These are phyloP conservation scores for Nycticebus coucang DNA, from an alignment of 2,113 vertebrate species.

Conservation along the genomic window DNA sequence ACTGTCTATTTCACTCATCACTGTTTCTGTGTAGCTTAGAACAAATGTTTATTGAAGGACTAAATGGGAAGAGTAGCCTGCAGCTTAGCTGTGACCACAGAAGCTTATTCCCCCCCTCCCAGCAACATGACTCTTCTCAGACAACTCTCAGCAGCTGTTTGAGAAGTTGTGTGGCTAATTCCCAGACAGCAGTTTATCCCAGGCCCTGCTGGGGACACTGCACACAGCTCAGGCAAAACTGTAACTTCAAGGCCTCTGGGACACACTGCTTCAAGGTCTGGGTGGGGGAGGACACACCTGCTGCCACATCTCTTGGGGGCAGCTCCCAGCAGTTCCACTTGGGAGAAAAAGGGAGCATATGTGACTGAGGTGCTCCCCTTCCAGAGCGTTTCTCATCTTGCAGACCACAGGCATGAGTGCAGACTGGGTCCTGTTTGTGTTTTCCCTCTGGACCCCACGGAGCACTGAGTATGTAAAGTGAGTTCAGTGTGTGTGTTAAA, in stretches of 20 bases:
- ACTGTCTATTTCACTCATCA: neutral
- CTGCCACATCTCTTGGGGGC: neutral
- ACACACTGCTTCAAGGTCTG: neutral
- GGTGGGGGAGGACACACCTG: neutral
- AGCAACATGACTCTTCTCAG: neutral
- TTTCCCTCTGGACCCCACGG: neutral
- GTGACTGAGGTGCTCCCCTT: accelerated
- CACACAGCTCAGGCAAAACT: neutral
- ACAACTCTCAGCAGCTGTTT: neutral
- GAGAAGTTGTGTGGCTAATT: neutral
- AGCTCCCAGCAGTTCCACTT: neutral
- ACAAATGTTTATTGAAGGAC: constrained; percentile 10
- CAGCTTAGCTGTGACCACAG: neutral
- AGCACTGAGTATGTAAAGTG: neutral
- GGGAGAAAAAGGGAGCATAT: accelerated
- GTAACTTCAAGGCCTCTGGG: neutral
- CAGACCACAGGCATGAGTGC: accelerated
- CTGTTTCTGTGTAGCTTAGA: neutral
- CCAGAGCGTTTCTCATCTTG: accelerated
- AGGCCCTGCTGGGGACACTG: neutral
- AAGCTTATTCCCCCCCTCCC: neutral
- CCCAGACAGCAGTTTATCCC: neutral
- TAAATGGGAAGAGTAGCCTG: neutral
- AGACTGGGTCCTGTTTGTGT: neutral
- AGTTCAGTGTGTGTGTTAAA: neutral